Percentiles rank a stretch among this genome's conserved stretches.
These are phyloP conservation scores for Drosophila truncata DNA, from an alignment of 1,140 invertebrate species.

Conservation along the genomic window DNA sequence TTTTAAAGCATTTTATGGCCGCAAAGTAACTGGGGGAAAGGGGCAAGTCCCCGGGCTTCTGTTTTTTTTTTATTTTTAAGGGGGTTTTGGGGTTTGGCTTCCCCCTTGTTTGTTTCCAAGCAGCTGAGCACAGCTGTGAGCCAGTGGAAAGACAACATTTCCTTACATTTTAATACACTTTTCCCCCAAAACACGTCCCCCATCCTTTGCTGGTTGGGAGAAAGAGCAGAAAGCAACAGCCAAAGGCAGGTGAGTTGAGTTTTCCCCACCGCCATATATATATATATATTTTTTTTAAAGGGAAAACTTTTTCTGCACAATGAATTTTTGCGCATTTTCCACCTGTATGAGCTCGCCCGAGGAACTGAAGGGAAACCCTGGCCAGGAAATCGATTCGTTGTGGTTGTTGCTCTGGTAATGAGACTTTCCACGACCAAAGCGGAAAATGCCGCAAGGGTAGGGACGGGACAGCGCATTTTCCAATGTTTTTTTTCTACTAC, in stretches of 20 bases:
- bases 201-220: background rate
- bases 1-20: conserved; percentile 56
- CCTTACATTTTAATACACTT: conserved; percentile 81
- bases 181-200: conserved; percentile 25
- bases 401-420: conserved; percentile 72
- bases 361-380: background rate
- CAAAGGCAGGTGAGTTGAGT: conserved; percentile 57
- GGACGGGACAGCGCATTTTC: conserved; percentile 41
- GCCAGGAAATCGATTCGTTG: conserved; percentile 76
- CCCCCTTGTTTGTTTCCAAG: conserved; percentile 68
- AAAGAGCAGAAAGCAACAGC: conserved; percentile 75
- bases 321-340: conserved; percentile 83
- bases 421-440: conserved; percentile 39
- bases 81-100: background rate
- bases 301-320: conserved; percentile 79
- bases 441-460: conserved; percentile 30
- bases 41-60: conserved; percentile 39
- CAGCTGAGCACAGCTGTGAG: conserved; percentile 77
- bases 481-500: conserved; percentile 41
- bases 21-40: conserved; percentile 13
- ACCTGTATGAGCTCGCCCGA: conserved; percentile 67
- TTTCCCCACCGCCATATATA: background rate
- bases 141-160: conserved; percentile 43
- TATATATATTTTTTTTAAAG: conserved; percentile 27
- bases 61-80: conserved; percentile 25